Percentiles rank a stretch among this genome's conserved stretches.
Conservation (phyloP, 2,797 vertebrate genomes). For the Danio choprae region DNA sequence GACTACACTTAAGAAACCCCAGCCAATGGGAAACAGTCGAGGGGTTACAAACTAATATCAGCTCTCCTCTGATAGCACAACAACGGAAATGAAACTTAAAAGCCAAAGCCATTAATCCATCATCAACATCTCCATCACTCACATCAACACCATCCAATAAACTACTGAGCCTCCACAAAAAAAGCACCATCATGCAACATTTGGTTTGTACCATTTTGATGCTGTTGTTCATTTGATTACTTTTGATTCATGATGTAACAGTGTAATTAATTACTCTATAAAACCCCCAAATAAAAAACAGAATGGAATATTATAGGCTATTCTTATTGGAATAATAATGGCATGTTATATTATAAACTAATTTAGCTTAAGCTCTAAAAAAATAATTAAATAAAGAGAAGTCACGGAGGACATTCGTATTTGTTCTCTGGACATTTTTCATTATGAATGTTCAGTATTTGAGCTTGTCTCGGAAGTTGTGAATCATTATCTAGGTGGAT, state of each 20-base stretch:
- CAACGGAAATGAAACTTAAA: constrained; percentile 13
- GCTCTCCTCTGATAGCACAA: neutral
- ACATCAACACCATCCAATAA: neutral
- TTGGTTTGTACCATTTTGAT: neutral
- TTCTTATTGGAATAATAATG: too few species aligned
- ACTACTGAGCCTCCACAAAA: neutral
- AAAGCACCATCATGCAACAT: neutral
- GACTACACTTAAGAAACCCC: neutral
- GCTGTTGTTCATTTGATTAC: neutral
- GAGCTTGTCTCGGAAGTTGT: neutral
- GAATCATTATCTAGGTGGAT: neutral
- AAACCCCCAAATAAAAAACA: neutral
- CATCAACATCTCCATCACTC: neutral
- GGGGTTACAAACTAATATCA: constrained; percentile 7
- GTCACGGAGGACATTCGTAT: too few species aligned
- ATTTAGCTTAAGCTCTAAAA: neutral
- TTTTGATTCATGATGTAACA: neutral
- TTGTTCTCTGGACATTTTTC: neutral
- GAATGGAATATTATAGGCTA: neutral
- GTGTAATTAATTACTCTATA: neutral
- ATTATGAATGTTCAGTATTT: neutral
- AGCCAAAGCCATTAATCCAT: constrained; percentile 19
- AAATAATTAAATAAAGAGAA: too few species aligned
- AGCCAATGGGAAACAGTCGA: neutral
- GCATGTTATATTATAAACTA: neutral